Evolutionary conservation across 1,140 invertebrate genomes (phyloP).

Genomic region (Drosophila orosa): DNA sequence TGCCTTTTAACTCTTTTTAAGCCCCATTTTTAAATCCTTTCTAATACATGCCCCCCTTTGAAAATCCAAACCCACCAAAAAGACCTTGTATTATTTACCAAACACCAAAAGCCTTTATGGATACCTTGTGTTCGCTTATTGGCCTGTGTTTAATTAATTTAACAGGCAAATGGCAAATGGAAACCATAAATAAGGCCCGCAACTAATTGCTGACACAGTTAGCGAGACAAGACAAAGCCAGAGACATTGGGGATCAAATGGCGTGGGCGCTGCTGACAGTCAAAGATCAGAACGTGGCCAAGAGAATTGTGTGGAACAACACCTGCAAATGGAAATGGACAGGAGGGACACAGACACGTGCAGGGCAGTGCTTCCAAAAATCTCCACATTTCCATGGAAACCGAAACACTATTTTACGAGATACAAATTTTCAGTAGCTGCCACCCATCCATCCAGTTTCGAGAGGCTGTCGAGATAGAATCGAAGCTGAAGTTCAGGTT

Average conservation of each 20-base stretch:
- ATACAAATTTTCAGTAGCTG: constrained; percentile 69
- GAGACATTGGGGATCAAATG: constrained; percentile 50
- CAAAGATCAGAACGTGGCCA: constrained; percentile 60
- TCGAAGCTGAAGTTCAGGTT: constrained; percentile 30
- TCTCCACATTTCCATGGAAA: constrained; percentile 53
- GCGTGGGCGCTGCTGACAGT: constrained; percentile 73
- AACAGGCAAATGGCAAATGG: constrained; percentile 75
- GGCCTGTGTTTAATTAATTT: constrained; percentile 65
- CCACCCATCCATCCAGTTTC: constrained; percentile 61
- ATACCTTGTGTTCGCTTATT: constrained; percentile 36
- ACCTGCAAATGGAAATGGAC: constrained; percentile 61
- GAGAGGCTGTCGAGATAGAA: constrained; percentile 45
- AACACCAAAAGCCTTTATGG: constrained; percentile 35
- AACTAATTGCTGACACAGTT: constrained; percentile 82
- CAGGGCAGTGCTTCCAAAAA: constrained; percentile 25
- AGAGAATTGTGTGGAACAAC: constrained; percentile 44
- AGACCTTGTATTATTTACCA: constrained; percentile 34
- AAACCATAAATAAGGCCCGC: constrained; percentile 70
- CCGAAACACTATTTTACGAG: constrained; percentile 11
- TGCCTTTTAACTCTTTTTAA: background rate
- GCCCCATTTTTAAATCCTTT: constrained; percentile 9
- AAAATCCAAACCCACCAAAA: background rate
- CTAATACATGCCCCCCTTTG: background rate
- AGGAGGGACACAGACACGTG: constrained; percentile 52
- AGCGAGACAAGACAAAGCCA: constrained; percentile 70